Evolutionary conservation across 2,113 vertebrate species (phyloP), one percentile per base, ranked within the genome.

Genomic region (Octodon degus): DNA sequence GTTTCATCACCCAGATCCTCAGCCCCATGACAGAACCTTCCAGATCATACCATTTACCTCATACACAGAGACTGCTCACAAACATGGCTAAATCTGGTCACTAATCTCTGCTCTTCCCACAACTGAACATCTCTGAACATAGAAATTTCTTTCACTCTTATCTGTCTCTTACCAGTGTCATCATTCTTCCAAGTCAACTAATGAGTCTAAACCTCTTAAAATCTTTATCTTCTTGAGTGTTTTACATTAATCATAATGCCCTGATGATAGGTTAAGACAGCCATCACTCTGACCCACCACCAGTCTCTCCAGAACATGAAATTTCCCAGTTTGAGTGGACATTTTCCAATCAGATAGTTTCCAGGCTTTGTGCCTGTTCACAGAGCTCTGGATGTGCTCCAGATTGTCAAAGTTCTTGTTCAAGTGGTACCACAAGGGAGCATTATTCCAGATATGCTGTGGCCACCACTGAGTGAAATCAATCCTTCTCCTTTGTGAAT

Each of bases 281-380:
- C 34, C 24, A 63, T 65, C 53, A 65, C 27, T 7, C 9, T 89
- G 19, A 86, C 30, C 50, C 65, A 67, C 24, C 37, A 87, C 30
- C 34, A 95, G 10, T 70, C n/a, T 93, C 85, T 95, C 88, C 27
- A 76, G 60, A 76, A 93, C 90, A 67, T 67, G 67, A 74, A 86
- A 32, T 55, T 72, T 90, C 14, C 16, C 68, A 82, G 19, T 76
- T 76, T 43, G 25, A 86, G 1, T 55, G 58, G 82, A 55, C 34
- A 37, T 37, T 82, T 84, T 90, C n/a, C 94, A 63, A 74, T 87
- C 6, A 24, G 40, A 79, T 25, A 25, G 53, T 89, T 96, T 91
- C 58, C 50, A 94, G 67, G 86, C 0, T 27, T 34, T 14, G n/a
- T 79, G 30, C 37, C 55, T 86, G 12, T 79, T 95, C 50, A 85